These are phyloP conservation scores for Nasonia vitripennis DNA, from an alignment of 1,140 invertebrate species.

Conservation along the genomic window DNA sequence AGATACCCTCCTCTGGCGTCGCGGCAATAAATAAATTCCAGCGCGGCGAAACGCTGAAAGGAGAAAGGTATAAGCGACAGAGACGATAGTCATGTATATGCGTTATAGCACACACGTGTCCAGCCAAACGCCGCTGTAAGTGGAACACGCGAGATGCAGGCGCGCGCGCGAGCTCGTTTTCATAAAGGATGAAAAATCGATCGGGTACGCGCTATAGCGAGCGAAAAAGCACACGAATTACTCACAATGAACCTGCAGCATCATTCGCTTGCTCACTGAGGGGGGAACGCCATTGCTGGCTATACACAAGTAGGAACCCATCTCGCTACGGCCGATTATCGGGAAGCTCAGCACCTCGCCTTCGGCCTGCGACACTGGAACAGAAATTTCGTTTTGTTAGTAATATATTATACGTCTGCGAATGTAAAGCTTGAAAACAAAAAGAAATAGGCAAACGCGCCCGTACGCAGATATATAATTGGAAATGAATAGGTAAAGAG, in stretches of 20 bases:
- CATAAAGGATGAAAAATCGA: slow-evolving; percentile 48
- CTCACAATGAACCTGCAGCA: slow-evolving; percentile 91
- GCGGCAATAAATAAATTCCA: slow-evolving; percentile 25
- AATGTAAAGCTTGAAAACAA: background rate
- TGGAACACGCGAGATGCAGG: slow-evolving; percentile 1
- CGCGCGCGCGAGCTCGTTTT: too few species aligned
- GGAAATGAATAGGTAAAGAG: slow-evolving; percentile 39
- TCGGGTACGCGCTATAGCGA: background rate
- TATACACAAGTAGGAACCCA: slow-evolving; percentile 91
- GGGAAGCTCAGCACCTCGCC: slow-evolving; percentile 85
- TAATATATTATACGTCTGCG: background rate
- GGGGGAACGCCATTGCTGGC: slow-evolving; percentile 86
- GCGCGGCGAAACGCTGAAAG: background rate
- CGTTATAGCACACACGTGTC: background rate
- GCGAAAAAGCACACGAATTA: slow-evolving; percentile 64
- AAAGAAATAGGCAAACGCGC: background rate
- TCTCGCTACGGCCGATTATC: slow-evolving; percentile 88
- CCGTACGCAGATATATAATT: slow-evolving; percentile 27
- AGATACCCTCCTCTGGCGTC: background rate
- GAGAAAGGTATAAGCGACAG: background rate
- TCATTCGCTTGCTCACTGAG: slow-evolving; percentile 86
- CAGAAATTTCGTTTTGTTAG: slow-evolving; percentile 1
- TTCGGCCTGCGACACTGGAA: slow-evolving; percentile 73
- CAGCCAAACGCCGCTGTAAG: background rate
- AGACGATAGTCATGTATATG: background rate